A percentile compares a stretch with the other conserved stretches of the same genome.
phyloP scores from a whole-genome alignment of 2,797 vertebrate species.

The Scolopax rusticola region DNA sequence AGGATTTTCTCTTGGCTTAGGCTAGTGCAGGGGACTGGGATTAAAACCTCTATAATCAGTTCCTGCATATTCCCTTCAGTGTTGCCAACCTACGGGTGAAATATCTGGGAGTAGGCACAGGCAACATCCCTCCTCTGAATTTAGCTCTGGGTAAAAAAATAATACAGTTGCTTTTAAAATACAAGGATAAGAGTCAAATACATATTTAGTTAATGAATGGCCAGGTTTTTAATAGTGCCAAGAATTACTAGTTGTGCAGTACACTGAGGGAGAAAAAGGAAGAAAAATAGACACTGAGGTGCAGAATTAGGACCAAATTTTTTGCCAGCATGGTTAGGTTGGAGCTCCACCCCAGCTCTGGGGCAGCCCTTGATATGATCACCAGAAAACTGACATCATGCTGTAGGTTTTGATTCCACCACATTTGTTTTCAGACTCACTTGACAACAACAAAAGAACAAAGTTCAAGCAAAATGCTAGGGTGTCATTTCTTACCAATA shows the following conservation, averaged over 20 bases:
- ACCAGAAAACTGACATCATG: background rate
- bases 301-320: background rate
- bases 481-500: constrained; percentile 42
- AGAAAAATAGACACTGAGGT: background rate
- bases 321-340: background rate
- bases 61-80: background rate
- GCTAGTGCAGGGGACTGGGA: background rate
- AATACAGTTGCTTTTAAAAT: background rate
- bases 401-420: background rate
- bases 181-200: background rate
- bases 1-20: background rate
- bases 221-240: background rate
- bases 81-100: background rate
- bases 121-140: background rate
- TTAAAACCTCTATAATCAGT: background rate
- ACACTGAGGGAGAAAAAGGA: background rate
- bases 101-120: background rate
- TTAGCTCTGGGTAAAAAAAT: background rate
- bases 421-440: constrained; percentile 45
- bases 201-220: background rate
- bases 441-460: constrained; percentile 47
- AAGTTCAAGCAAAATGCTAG: constrained; percentile 41
- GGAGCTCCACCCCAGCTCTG: background rate
- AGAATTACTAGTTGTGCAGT: background rate
- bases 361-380: background rate